Conservation (phyloP, 2,113 vertebrate genomes). For the cattle (Bos taurus) region ARS-UCD2.0 NC_037339.1:22514001-22514500, state of each 20-base stretch:
- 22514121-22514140: background rate
- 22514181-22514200: background rate
- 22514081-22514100: background rate
- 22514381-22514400: background rate
- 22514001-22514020: background rate
- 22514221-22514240: background rate
- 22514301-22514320: background rate
- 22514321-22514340: background rate
- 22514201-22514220: background rate
- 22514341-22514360: background rate
- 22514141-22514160: background rate
- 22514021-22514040: background rate
- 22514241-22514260: background rate
- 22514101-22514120: background rate
- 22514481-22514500: slow-evolving; percentile 58
- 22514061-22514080: background rate
- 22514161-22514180: background rate
- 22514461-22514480: slow-evolving; percentile 59
- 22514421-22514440: slow-evolving; percentile 40
- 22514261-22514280: background rate
- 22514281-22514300: background rate
- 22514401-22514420: slow-evolving; percentile 57
- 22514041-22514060: background rate
- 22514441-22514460: slow-evolving; percentile 55
- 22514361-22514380: background rate